phyloP scores from a whole-genome alignment of 2,888 invertebrate genomes.

The Caenorhabditis uteleia region DNA sequence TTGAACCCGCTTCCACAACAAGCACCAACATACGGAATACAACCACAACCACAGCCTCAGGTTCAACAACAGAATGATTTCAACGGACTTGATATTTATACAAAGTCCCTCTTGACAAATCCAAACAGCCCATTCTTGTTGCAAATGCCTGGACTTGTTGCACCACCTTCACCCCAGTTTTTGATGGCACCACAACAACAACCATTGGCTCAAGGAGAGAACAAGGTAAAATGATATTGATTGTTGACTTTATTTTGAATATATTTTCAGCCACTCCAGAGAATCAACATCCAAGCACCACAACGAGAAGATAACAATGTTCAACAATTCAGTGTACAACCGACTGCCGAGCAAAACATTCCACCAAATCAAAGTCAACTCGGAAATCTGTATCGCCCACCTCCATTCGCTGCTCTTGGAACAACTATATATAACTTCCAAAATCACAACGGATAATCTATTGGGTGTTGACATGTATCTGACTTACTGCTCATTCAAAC shows the following conservation, averaged over 20 bases:
- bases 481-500: slow-evolving; percentile 28
- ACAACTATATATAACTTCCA: slow-evolving; percentile 55
- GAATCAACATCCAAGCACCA: slow-evolving; percentile 35
- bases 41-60: slow-evolving; percentile 8
- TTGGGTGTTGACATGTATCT: neutral
- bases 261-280: slow-evolving; percentile 7
- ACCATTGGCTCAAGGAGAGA: slow-evolving; percentile 3
- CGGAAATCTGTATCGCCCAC: slow-evolving; percentile 42
- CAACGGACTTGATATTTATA: slow-evolving; percentile 25
- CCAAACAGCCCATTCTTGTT: slow-evolving; percentile 27
- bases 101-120: slow-evolving; percentile 27
- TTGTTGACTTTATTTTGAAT: neutral
- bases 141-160: slow-evolving; percentile 17
- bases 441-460: slow-evolving; percentile 20
- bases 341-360: slow-evolving; percentile 15
- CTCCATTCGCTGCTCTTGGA: slow-evolving; percentile 54
- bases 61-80: slow-evolving; percentile 5
- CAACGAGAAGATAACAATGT: slow-evolving; percentile 16
- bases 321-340: slow-evolving; percentile 6
- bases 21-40: slow-evolving; percentile 22
- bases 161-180: slow-evolving; percentile 26
- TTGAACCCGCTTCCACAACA: slow-evolving; percentile 12
- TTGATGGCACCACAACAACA: slow-evolving; percentile 15
- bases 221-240: neutral
- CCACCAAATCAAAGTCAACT: slow-evolving; percentile 38